Evolutionary conservation across 2,888 invertebrate genomes (phyloP), one percentile per base, ranked within the genome.

Genomic region (Lasioglossum pauxillum): DNA sequence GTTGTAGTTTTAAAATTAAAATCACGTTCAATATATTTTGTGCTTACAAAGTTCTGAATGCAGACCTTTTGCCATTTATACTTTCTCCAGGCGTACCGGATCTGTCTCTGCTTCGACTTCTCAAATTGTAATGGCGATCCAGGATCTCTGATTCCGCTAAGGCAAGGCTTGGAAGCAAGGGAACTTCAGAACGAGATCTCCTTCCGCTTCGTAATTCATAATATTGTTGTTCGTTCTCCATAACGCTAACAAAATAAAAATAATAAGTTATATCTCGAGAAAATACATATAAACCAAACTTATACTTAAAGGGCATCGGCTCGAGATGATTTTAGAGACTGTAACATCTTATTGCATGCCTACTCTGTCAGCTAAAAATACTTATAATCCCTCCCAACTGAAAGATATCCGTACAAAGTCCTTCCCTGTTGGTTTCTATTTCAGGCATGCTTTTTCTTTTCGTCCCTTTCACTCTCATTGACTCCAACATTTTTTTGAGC

Each of bases 141-240:
- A 78, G 57, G 14, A 72, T 60, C 81, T 95, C 95, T 12, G 89
- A 83, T 35, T 94, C 94, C 5, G 85, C 79, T 5, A 84, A 74
- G 1, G 79, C 86, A 71, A 78, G 90, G 79, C 75, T 92, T 23
- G 87, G 84, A 53, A 93, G 86, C 88, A 93, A 92, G 5, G 95
- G 95, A 53, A 95, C 95, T 78, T 92, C 93, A 3, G 95, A 95
- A 72, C 95, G 91, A 38, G 95, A 95, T 85, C 95, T 92, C 83
- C 95, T 95, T 69, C 94, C 92, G 75, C 93, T 95, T 77, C 95
- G 89, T 75, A 95, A 84, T 81, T 94, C 94, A 75, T 95, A 95
- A 76, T 93, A 93, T 88, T 92, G 93, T 74, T 91, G 93, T 57
- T 94, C 94, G 44, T 88, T 90, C 75, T 95, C 95, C 95, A 95